Base-by-base conservation (phyloP, 2,888 invertebrate species). In the Schizotus pectinicornis region DNA sequence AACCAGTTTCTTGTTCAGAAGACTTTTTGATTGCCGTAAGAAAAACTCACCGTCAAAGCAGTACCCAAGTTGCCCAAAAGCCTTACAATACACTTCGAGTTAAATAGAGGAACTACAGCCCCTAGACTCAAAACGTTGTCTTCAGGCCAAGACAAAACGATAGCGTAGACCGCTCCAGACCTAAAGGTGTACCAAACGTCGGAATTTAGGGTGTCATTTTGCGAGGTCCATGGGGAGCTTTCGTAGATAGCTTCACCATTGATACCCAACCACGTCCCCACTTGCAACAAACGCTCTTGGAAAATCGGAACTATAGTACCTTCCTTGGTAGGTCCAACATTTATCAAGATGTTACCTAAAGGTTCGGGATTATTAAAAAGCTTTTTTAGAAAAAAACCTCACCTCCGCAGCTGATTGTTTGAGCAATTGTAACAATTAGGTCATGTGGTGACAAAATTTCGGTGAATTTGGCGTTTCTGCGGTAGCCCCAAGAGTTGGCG, bases 211-310 rank as follows among this genome's bases (percentile, higher is more conserved):
- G 91, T 87, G 73, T 94, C 95, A 72, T 94, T 95, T 79, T 95
- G 95, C 56, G 83, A 80, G 0, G 74, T 76, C 94, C 95, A 96
- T 0, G 95, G 94, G 3, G 81, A 83, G 1, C 87, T 86, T 2
- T 80, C 81, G 73, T 94, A 96, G 65, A 96, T 92, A 0, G 93
- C 94, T 74, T 94, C 92, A 0, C 95, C 95, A 71, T 95, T 96
- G 5, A 73, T 79, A 1, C 79, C 72, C 8, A 97, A 80, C 96
- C 96, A 96, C 9, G 80, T 68, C 0, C 96, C 96, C 67, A 96
- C 83, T 65, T 87, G 84, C 7, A 85, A 78, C 0, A 96, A 81
- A 39, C 95, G 84, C 74, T 96, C 94, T 81, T 95, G 90, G 79
- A 90, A 95, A 73, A 96, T 90, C 0, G 93, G 91, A 2, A 85